Base-by-base conservation (phyloP, 92 coral and sea anemone species). In the Siderastrea radians region DNA sequence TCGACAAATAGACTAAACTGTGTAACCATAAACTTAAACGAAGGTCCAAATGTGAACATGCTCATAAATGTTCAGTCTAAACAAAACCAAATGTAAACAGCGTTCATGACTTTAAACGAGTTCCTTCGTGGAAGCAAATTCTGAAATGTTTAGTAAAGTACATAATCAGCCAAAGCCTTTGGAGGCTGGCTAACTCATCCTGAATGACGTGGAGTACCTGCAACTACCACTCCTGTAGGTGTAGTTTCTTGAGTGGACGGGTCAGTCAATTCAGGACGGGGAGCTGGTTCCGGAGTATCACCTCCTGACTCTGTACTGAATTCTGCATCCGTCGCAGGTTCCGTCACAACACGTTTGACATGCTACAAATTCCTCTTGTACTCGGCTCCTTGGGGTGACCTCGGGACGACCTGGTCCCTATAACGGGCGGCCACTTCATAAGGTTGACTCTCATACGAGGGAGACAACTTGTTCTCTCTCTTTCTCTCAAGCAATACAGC, bases 301-400 rank as follows among this genome's bases (percentile, higher is more conserved):
- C 3, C 68, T 45, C 47, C 80, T 2, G 60, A 51, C 11, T 53
- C 47, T 51, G 46, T n/a, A 19, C 78, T 74, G 78, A 5, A 74
- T 7, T 74, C 78, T 7, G 45, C 12, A 3, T 74, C 63, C 12
- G 62, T 14, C 49, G 9, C 17, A 74, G 63, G 15, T 53, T 46
- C 49, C 26, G 43, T 60, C 16, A 15, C 43, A 58, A 74, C n/a
- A 5, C 46, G 89, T 48, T 90, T 90, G 45, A 90, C 44, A 59
- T 87, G 92, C 72, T 88, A 86, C 52, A 91, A 59, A 75, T 91
- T 87, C 49, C 94, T 78, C 66, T 82, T 87, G 74, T 82, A 87
- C 38, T 68, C 82, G 7, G 83, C 89, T n/a, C 92, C 94, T 26
- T 87, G 80, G 9, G 88, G 55, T 49, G 93, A 92, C 75, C 60